phyloP scores from a whole-genome alignment of 2,113 vertebrate species.

The Mesitornis unicolor region DNA sequence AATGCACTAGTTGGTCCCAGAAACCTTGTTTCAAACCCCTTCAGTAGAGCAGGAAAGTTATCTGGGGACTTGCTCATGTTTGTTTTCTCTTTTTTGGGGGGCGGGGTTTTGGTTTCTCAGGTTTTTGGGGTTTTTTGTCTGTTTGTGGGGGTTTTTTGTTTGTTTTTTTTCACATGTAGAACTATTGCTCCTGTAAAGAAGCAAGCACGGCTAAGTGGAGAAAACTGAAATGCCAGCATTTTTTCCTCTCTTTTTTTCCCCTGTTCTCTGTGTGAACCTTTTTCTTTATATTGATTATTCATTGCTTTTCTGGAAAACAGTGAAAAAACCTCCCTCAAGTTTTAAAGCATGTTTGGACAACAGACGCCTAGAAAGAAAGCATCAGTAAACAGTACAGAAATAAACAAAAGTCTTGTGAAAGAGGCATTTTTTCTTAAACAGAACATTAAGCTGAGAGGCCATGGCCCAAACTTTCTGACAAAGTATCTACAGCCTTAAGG shows the following conservation, averaged over 20 bases:
- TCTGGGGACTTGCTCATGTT: background rate
- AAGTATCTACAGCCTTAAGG: background rate
- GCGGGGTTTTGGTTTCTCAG: too few relatives aligned
- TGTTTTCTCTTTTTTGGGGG: background rate
- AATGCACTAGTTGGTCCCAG: background rate
- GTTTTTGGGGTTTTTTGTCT: too few relatives aligned
- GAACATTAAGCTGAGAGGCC: background rate
- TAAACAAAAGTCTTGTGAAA: background rate
- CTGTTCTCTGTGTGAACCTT: background rate
- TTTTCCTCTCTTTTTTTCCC: background rate
- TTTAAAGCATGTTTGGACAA: background rate
- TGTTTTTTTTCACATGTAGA: background rate
- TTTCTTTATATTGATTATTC: background rate
- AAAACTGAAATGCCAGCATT: background rate
- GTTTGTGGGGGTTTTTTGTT: too few relatives aligned
- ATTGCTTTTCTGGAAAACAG: background rate
- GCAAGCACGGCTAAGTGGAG: background rate
- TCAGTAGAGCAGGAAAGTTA: background rate
- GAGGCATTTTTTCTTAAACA: background rate
- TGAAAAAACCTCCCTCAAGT: background rate
- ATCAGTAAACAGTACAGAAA: background rate
- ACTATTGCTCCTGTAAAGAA: background rate
- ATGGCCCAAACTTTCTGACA: background rate
- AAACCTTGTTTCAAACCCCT: background rate
- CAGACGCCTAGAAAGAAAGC: background rate